Percentiles rank a stretch among this genome's conserved stretches.
Conservation (phyloP, 2,797 vertebrate genomes). For the Chaunax sp. region DNA sequence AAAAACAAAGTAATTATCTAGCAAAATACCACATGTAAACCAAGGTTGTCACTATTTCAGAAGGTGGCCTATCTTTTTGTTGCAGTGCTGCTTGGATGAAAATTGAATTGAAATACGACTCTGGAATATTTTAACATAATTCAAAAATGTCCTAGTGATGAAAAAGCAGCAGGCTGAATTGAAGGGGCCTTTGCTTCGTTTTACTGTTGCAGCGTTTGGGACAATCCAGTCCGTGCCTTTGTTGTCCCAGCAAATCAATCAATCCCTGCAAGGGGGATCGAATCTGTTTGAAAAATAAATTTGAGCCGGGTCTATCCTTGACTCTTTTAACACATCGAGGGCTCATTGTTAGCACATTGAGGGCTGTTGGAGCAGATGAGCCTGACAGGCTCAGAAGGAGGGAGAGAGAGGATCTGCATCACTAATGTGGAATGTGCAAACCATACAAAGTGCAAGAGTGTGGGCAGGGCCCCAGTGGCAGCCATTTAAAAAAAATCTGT, state of each 20-base stretch:
- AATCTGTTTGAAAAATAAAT: conserved; percentile 59
- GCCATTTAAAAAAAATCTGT: conserved; percentile 50
- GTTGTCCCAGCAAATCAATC: conserved; percentile 47
- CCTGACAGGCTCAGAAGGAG: conserved; percentile 66
- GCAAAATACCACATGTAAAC: not conserved
- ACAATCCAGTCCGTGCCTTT: conserved; percentile 14
- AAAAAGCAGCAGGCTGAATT: conserved; percentile 8
- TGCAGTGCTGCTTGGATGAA: not conserved
- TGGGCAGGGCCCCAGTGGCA: conserved; percentile 46
- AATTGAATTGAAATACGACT: conserved; percentile 5
- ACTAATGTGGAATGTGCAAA: conserved; percentile 72
- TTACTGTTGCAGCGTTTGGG: conserved; percentile 20
- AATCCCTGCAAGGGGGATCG: conserved; percentile 29
- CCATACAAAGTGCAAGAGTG: conserved; percentile 56
- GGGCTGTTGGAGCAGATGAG: conserved; percentile 73
- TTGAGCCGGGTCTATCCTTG: conserved; percentile 53
- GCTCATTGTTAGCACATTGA: conserved; percentile 58
- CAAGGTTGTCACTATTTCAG: conserved; percentile 1
- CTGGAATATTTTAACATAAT: conserved; percentile 11
- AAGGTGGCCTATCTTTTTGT: not conserved
- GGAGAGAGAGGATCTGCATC: conserved; percentile 69
- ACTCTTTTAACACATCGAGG: conserved; percentile 66
- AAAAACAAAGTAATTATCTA: not conserved
- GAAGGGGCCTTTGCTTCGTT: conserved; percentile 18
- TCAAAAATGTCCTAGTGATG: not conserved